A percentile compares a stretch with the other conserved stretches of the same genome.
Conservation (phyloP, 2,888 invertebrate species). For the Euphydryas editha region DNA sequence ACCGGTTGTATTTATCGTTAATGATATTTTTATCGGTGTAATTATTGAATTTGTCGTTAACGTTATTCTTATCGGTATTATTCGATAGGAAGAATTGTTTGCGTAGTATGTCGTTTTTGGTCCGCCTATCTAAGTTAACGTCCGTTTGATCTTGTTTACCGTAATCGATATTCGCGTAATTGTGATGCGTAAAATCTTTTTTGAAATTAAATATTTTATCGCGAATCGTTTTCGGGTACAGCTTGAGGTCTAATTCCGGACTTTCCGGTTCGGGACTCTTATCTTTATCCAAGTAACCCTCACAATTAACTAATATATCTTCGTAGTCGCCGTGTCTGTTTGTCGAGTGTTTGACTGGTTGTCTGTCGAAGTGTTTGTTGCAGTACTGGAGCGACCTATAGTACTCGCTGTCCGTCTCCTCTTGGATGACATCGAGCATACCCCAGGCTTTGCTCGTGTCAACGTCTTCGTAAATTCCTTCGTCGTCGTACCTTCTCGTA, state of each 20-base stretch:
- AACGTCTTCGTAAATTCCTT: constrained; percentile 70
- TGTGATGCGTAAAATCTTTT: constrained; percentile 72
- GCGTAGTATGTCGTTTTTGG: constrained; percentile 69
- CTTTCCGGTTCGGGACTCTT: constrained; percentile 34
- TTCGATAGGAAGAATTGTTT: constrained; percentile 62
- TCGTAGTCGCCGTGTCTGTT: constrained; percentile 50
- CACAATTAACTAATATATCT: constrained; percentile 61
- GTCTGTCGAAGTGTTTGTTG: constrained; percentile 53
- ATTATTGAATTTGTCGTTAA: constrained; percentile 35
- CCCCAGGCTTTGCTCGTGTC: constrained; percentile 66
- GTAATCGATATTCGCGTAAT: constrained; percentile 69
- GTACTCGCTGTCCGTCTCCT: constrained; percentile 79
- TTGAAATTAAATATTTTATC: constrained; percentile 76
- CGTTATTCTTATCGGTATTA: constrained; percentile 28
- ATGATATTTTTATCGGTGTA: constrained; percentile 64
- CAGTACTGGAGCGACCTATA: constrained; percentile 76
- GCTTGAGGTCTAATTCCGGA: constrained; percentile 50
- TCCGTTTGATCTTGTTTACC: constrained; percentile 47
- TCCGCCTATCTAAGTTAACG: constrained; percentile 53
- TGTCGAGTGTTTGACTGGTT: neutral
- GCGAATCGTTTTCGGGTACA: constrained; percentile 65
- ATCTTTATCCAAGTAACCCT: constrained; percentile 52
- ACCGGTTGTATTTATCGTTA: constrained; percentile 66
- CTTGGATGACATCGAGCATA: constrained; percentile 71
- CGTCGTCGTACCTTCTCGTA: constrained; percentile 57